Evolutionary conservation across 2,797 vertebrate genomes (phyloP).

Genomic region (Coregonus suidteri): DNA sequence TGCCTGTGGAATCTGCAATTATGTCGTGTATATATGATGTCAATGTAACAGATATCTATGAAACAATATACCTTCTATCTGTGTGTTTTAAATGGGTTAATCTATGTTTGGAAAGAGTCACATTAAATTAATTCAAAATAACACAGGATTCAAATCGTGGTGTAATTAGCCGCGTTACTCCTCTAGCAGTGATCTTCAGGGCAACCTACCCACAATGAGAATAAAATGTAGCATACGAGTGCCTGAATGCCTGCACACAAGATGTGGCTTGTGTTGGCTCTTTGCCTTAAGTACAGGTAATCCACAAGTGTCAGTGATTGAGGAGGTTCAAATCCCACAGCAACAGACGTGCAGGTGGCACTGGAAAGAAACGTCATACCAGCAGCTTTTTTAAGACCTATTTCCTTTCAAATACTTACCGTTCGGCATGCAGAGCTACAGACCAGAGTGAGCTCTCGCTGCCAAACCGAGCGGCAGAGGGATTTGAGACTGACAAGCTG

Average conservation of each 20-base stretch:
- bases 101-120: conserved; percentile 23
- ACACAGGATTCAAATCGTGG: conserved; percentile 31
- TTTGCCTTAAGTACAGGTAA: conserved; percentile 79
- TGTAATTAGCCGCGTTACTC: conserved; percentile 58
- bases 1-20: conserved; percentile 21
- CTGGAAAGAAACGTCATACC: conserved; percentile 71
- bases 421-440: conserved; percentile 41
- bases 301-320: conserved; percentile 83
- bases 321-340: conserved; percentile 80
- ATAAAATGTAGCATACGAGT: conserved; percentile 63
- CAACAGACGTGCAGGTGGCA: conserved; percentile 81
- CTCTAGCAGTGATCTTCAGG: conserved; percentile 52
- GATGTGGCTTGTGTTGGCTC: conserved; percentile 76
- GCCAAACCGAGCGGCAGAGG: conserved; percentile 42
- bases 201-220: conserved; percentile 52
- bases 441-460: conserved; percentile 37
- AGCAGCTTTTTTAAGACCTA: conserved; percentile 32
- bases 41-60: conserved; percentile 2
- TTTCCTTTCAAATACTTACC: conserved; percentile 26
- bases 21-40: conserved; percentile 11
- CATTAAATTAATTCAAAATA: conserved; percentile 25
- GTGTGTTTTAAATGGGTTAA: conserved; percentile 31
- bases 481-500: conserved; percentile 39
- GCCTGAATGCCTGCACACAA: conserved; percentile 71
- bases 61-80: conserved; percentile 21